Percentiles rank a stretch among this genome's conserved stretches.
Evolutionary conservation across 1,140 invertebrate species (phyloP).

Genomic region (Meloidogyne floridensis): DNA sequence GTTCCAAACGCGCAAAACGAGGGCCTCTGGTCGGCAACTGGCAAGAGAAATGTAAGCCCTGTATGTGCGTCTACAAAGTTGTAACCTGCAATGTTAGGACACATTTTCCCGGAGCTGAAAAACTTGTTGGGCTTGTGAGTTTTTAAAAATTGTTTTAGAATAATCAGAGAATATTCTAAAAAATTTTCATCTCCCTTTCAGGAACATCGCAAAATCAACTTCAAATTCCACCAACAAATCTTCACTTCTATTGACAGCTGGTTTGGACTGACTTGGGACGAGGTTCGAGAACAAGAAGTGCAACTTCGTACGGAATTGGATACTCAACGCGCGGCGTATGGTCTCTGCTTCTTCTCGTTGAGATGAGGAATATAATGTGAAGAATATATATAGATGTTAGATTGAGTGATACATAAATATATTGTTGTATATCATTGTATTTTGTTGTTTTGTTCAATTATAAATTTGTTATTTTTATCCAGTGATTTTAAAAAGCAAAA

Average conservation of each 20-base stretch:
- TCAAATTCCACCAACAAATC: conserved; percentile 6
- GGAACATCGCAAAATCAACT: conserved; percentile 3
- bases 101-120: not conserved
- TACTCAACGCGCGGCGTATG: not conserved
- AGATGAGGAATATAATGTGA: no score
- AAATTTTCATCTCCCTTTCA: not conserved
- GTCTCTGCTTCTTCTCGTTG: not conserved
- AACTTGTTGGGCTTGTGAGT: conserved; percentile 6
- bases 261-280: not conserved
- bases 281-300: conserved; percentile 61
- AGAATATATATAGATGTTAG: no score
- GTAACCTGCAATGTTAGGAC: not conserved
- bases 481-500: no score
- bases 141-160: not conserved
- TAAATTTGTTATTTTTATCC: no score
- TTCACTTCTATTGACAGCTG: conserved; percentile 6
- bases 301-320: not conserved
- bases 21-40: not conserved
- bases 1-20: not conserved
- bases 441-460: no score
- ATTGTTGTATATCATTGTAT: no score
- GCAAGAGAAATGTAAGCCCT: not conserved
- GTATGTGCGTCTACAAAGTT: conserved; percentile 2
- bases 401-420: no score
- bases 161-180: no score